phyloP scores from a whole-genome alignment of 2,797 vertebrate species.

The Falco columbarius region DNA sequence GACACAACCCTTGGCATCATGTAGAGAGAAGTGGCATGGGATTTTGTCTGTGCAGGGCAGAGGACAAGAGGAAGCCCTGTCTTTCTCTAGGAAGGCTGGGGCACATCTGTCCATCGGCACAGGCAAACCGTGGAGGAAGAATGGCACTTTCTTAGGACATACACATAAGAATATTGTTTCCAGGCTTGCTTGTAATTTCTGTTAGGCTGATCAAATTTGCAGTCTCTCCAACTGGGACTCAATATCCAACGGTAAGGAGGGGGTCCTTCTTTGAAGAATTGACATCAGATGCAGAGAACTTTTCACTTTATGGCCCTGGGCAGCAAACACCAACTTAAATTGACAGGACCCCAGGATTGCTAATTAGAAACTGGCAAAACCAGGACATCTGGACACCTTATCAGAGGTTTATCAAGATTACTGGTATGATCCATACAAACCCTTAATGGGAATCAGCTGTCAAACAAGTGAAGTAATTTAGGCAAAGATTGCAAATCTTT shows the following conservation, averaged over 20 bases:
- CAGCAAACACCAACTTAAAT: constrained; percentile 71
- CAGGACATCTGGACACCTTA: constrained; percentile 79
- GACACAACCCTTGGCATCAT: background rate
- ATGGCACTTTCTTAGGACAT: constrained; percentile 17
- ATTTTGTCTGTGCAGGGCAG: background rate
- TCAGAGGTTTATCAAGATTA: constrained; percentile 78
- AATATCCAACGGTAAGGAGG: constrained; percentile 45
- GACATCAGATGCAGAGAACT: constrained; percentile 72
- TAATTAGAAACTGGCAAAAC: constrained; percentile 74
- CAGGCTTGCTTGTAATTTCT: constrained; percentile 63
- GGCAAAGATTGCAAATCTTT: background rate
- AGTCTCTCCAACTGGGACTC: constrained; percentile 63
- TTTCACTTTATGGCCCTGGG: constrained; percentile 71
- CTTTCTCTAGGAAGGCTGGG: background rate
- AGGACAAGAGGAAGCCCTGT: background rate
- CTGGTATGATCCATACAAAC: constrained; percentile 70
- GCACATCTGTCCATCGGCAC: rapidly evolving
- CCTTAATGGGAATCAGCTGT: constrained; percentile 78
- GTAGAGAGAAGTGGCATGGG: background rate
- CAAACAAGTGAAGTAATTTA: constrained; percentile 58
- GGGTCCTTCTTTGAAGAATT: constrained; percentile 72
- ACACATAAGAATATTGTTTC: constrained; percentile 65
- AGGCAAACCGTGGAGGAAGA: background rate
- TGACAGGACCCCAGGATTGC: constrained; percentile 70
- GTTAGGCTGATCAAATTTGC: constrained; percentile 67